A percentile compares a stretch with the other conserved stretches of the same genome.
phyloP scores from a whole-genome alignment of 2,888 invertebrate genomes.

The Acanthosepion lycidas region DNA sequence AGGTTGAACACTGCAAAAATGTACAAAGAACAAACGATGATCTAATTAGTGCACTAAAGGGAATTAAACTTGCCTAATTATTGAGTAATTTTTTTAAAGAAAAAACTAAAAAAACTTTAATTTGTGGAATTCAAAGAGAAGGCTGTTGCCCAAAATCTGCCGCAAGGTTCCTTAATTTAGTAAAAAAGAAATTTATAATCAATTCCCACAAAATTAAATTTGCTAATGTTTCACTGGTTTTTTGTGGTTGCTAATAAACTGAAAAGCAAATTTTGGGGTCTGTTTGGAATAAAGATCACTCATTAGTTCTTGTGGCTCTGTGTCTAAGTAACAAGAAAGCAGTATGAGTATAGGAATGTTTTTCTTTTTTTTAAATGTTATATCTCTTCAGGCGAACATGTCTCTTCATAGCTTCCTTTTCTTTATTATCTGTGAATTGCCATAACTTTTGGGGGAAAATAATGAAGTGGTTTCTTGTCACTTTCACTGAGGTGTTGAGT shows the following conservation, averaged over 20 bases:
- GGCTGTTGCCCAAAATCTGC: background rate
- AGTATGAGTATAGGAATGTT: background rate
- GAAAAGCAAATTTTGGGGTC: background rate
- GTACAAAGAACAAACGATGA: background rate
- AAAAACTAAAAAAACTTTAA: background rate
- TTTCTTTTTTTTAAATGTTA: too few relatives aligned
- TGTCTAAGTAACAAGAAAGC: background rate
- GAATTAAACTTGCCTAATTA: background rate
- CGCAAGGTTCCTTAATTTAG: background rate
- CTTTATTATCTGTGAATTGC: too few relatives aligned
- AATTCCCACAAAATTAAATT: background rate
- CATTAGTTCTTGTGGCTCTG: background rate
- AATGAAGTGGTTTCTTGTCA: too few relatives aligned
- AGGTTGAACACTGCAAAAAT: background rate
- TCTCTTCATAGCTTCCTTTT: too few relatives aligned
- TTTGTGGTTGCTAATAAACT: background rate
- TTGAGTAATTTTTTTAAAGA: background rate
- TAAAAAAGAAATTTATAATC: background rate
- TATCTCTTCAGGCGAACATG: too few relatives aligned
- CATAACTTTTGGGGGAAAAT: too few relatives aligned
- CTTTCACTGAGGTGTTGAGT: too few relatives aligned
- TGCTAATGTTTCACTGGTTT: background rate
- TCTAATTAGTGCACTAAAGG: background rate
- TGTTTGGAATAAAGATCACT: background rate
- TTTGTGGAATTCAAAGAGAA: background rate